phyloP scores from a whole-genome alignment of 2,113 vertebrate genomes.

The Saimiri boliviensis region DNA sequence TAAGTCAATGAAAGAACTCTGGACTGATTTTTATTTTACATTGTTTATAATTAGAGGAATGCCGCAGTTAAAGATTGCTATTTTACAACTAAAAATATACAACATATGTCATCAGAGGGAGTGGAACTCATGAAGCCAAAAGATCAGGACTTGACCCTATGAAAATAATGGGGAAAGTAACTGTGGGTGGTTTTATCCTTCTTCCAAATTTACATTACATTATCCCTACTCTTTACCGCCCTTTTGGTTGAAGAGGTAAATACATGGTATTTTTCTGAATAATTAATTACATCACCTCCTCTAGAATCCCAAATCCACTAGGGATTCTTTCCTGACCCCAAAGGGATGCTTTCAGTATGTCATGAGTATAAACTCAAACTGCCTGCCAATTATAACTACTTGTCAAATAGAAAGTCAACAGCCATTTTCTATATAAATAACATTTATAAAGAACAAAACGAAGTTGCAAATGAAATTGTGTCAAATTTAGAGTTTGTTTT shows the following conservation, averaged over 20 bases:
- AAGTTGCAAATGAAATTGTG: conserved; percentile 55
- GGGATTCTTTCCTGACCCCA: conserved; percentile 25
- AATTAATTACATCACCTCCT: neutral
- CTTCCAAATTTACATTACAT: neutral
- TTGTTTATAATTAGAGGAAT: conserved; percentile 53
- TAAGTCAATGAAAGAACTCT: conserved; percentile 37
- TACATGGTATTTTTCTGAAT: neutral
- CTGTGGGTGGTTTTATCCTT: neutral
- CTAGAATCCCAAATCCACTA: neutral
- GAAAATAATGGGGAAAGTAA: neutral
- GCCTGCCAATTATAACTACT: neutral
- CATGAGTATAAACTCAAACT: neutral
- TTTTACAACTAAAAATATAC: conserved; percentile 45
- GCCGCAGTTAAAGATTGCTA: conserved; percentile 22
- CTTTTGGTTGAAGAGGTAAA: neutral
- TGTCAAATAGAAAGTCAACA: conserved; percentile 39
- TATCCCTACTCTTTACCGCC: neutral
- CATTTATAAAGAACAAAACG: conserved; percentile 47
- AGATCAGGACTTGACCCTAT: neutral
- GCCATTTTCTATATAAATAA: conserved; percentile 53
- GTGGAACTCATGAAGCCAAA: neutral
- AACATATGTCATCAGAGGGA: neutral
- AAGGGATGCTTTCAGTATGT: conserved; percentile 1
- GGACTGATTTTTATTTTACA: conserved; percentile 50
- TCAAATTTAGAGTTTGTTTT: conserved; percentile 50